Evolutionary conservation across 30 jellyfish, hydroid and myxozoan genomes (phyloP).

Genomic region (Pseudorhiza aurosa): DNA sequence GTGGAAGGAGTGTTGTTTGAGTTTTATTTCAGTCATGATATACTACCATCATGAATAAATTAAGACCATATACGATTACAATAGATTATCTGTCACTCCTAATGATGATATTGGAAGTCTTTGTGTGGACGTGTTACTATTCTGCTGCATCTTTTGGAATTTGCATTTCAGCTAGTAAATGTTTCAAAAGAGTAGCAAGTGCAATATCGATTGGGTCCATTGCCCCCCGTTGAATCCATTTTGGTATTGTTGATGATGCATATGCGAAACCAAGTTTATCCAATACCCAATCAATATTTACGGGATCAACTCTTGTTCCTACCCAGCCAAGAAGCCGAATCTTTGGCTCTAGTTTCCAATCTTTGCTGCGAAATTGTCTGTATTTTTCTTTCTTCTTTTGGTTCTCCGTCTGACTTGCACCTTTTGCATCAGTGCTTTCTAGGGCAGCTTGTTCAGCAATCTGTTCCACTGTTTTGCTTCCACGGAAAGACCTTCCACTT

Average conservation of each 20-base stretch:
- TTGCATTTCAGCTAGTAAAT: slow-evolving; percentile 77
- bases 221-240: slow-evolving; percentile 98
- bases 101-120: no score
- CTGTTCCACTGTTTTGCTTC: slow-evolving; percentile 28
- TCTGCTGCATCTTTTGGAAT: slow-evolving; percentile 1
- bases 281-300: slow-evolving; percentile 98
- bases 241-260: slow-evolving; percentile 95
- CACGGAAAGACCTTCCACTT: slow-evolving; percentile 48
- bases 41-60: no score
- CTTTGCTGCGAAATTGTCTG: slow-evolving; percentile 87
- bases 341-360: slow-evolving; percentile 97
- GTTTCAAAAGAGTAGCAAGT: slow-evolving; percentile 68
- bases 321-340: slow-evolving; percentile 95
- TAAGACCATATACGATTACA: no score
- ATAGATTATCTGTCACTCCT: no score
- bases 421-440: slow-evolving; percentile 39
- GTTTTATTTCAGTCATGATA: no score
- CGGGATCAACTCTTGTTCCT: slow-evolving; percentile 98
- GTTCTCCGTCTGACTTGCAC: slow-evolving; percentile 38
- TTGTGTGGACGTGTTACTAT: not conserved
- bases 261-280: slow-evolving; percentile 96
- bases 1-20: no score
- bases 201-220: slow-evolving; percentile 94
- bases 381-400: slow-evolving; percentile 80
- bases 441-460: not conserved